Conservation (phyloP, 1,140 invertebrate genomes). For the Mya arenaria region DNA sequence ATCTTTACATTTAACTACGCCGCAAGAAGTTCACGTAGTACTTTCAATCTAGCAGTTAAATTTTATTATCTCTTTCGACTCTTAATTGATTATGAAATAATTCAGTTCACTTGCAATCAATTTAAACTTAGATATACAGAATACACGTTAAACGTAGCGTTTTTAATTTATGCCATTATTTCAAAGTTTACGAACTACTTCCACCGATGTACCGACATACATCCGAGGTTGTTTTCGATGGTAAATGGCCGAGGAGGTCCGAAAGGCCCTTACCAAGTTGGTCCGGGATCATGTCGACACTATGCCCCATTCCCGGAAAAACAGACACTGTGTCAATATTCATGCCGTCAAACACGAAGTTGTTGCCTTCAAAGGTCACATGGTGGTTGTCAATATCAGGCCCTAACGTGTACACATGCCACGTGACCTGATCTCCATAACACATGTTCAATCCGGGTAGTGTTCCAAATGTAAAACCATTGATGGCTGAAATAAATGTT, state of each 20-base stretch:
- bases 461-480: neutral
- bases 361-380: neutral
- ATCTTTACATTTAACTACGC: too few species aligned
- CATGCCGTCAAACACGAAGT: constrained; percentile 52
- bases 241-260: neutral
- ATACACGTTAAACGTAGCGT: neutral
- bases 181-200: neutral
- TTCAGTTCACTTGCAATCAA: neutral
- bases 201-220: neutral
- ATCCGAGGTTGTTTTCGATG: neutral
- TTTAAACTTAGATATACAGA: neutral
- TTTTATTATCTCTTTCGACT: too few species aligned
- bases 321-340: constrained; percentile 62
- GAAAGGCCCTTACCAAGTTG: constrained; percentile 57
- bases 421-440: constrained; percentile 54
- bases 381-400: constrained; percentile 53
- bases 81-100: neutral
- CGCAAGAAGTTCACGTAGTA: too few species aligned
- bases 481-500: neutral
- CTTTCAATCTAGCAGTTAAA: too few species aligned
- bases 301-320: constrained; percentile 70
- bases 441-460: constrained; percentile 46
- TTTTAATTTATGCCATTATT: neutral
- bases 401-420: constrained; percentile 17
- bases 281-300: constrained; percentile 65